phyloP scores from a whole-genome alignment of 2,113 vertebrate genomes.

The Beaufortia kweichowensis region DNA sequence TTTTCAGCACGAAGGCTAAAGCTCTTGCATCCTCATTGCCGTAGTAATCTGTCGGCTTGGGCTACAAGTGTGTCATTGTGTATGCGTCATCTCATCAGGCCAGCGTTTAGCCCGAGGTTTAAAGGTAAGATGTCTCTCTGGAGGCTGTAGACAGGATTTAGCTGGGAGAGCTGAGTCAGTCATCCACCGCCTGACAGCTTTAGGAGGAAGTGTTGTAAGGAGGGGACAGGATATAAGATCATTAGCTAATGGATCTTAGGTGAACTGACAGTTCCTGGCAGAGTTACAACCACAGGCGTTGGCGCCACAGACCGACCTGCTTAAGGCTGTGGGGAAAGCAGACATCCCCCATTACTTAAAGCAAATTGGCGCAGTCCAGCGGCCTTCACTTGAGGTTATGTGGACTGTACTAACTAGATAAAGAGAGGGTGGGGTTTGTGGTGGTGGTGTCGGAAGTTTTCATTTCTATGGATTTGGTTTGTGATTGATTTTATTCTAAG shows the following conservation, averaged over 20 bases:
- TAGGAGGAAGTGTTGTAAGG: conserved; percentile 36
- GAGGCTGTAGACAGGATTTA: conserved; percentile 42
- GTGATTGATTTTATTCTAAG: background rate
- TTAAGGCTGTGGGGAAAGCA: background rate
- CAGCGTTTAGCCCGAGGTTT: conserved; percentile 8
- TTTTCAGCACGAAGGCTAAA: background rate
- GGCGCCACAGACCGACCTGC: background rate
- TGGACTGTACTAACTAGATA: background rate
- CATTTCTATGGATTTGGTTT: background rate
- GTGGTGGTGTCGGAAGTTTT: background rate
- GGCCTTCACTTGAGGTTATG: background rate
- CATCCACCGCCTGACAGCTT: conserved; percentile 13
- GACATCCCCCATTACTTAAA: background rate
- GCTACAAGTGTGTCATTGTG: background rate
- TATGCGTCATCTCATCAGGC: background rate
- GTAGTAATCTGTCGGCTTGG: background rate
- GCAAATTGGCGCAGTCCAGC: background rate
- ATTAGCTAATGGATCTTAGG: conserved; percentile 54
- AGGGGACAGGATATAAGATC: conserved; percentile 49
- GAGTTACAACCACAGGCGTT: conserved; percentile 30
- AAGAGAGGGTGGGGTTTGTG: background rate
- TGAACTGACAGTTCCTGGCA: conserved; percentile 53
- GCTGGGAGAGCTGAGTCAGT: conserved; percentile 41
- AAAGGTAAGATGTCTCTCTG: conserved; percentile 5
- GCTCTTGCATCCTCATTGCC: background rate